A percentile compares a stretch with the other conserved stretches of the same genome.
Conservation (phyloP, 2,888 invertebrate genomes). For the Hypercompe scribonia region DNA sequence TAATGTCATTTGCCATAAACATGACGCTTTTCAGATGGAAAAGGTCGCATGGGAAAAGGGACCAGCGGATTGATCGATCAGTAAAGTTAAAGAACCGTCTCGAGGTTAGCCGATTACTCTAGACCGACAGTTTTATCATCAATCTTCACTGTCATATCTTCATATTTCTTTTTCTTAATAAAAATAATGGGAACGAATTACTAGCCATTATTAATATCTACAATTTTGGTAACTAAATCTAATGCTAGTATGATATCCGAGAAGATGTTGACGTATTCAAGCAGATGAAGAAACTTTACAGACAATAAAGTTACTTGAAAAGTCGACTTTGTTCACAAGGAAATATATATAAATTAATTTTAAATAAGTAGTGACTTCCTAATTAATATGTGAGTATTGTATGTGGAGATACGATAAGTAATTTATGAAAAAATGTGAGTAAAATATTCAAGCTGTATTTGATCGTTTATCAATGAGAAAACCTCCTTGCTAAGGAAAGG, state of each 20-base stretch:
- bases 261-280: no score
- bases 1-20: neutral
- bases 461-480: no score
- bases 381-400: no score
- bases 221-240: neutral
- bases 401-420: no score
- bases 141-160: neutral
- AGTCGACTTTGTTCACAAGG: no score
- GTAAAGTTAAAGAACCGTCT: neutral
- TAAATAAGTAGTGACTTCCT: no score
- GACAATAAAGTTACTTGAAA: no score
- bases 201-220: neutral
- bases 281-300: no score
- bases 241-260: neutral
- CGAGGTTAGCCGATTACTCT: neutral
- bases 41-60: neutral
- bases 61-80: neutral
- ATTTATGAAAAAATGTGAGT: no score
- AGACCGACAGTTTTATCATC: constrained; percentile 5
- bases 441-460: no score
- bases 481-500: no score
- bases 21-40: neutral
- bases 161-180: neutral
- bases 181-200: neutral
- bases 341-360: no score